Evolutionary conservation across 2,113 vertebrate species (phyloP), one percentile per base, ranked within the genome.

Genomic region (Helogale parvula): DNA sequence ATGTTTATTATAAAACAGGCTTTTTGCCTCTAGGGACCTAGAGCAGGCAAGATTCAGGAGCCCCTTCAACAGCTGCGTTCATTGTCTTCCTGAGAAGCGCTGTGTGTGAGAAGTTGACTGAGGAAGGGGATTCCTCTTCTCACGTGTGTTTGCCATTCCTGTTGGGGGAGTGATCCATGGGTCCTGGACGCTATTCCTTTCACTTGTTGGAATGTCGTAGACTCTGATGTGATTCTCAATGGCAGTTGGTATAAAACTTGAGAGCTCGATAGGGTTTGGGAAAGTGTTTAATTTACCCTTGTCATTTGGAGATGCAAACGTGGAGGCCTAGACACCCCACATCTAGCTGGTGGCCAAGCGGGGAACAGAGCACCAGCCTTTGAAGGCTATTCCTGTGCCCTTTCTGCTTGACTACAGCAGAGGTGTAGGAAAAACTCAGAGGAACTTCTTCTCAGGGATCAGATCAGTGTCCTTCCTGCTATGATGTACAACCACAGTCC

Each of bases 1-100:
- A 4, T 47, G 33, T 77, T 87, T 94, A 65, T 90, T 90, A 72
- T 65, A 52, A 86, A 88, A 85, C 65, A 50, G 65, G 41, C 17
- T 79, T 57, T n/a, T 68, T 88, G 57, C 84, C 83, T 95, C 60
- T 50, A 17, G 90, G 84, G 79, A 66, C 77, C n/a, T 10, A 33
- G 74, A 79, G 45, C 50, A 92, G 90, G 74, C n/a, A 50, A n/a
- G n/a, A 79, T 69, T 85, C 81, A 72, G 2, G 35, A 17, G 33
- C 45, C 7, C 16, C 23, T 80, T 77, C 27, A 33, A 63, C 80
- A 91, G 52, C 52, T 88, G 38, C 35, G 82, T 81, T 81, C 21
- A 31, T 0, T 11, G n/a, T 77, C 50, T 92, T 9, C 47, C 54
- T 68, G 31, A 47, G 41, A 88, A 66, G 33, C 11, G 0, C 31